A percentile compares a stretch with the other conserved stretches of the same genome.
Conservation (phyloP, 2,113 vertebrate genomes). For the Perca flavescens region DNA sequence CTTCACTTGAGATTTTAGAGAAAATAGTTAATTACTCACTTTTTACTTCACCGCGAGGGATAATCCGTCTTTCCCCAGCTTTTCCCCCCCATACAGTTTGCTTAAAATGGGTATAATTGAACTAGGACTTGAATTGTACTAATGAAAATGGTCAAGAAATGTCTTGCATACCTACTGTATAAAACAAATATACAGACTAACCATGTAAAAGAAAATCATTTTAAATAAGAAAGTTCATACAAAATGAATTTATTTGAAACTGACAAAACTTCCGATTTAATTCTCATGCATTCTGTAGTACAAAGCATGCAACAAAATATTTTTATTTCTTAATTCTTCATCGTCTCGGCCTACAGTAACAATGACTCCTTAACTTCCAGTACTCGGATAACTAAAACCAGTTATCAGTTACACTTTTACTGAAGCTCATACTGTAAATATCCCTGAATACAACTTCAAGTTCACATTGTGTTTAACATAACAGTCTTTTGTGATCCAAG, state of each 20-base stretch:
- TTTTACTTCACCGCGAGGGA: neutral
- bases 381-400: slow-evolving; percentile 13
- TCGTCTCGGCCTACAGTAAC: slow-evolving; percentile 1
- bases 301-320: slow-evolving; percentile 52
- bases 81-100: neutral
- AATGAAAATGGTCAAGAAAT: neutral
- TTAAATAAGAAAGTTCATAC: neutral
- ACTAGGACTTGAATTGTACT: neutral
- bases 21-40: neutral
- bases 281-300: slow-evolving; percentile 60
- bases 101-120: neutral
- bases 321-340: slow-evolving; percentile 3
- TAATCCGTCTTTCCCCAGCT: no score
- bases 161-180: neutral
- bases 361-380: slow-evolving; percentile 3
- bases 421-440: slow-evolving; percentile 13
- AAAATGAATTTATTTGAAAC: slow-evolving; percentile 60
- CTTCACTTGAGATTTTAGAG: neutral
- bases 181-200: neutral
- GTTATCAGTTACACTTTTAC: slow-evolving; percentile 13
- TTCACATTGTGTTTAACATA: slow-evolving; percentile 15
- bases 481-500: slow-evolving; percentile 33
- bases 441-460: slow-evolving; percentile 56
- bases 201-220: neutral
- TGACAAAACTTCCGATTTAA: slow-evolving; percentile 37